These are phyloP conservation scores for Xiphorhynchus elegans DNA, from an alignment of 2,113 vertebrate genomes.

Conservation along the genomic window DNA sequence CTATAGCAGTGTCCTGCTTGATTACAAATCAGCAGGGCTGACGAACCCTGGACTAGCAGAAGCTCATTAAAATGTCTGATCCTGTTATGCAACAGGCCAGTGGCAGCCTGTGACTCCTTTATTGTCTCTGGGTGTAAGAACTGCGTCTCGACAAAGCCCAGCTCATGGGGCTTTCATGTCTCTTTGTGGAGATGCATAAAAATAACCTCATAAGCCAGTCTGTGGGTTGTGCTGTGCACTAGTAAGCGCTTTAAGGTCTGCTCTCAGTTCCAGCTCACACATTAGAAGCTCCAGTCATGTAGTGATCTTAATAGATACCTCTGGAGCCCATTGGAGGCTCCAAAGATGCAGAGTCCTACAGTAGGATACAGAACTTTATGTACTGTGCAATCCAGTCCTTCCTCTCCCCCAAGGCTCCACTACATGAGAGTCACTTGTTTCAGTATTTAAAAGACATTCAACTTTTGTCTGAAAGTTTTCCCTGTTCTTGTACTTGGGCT, in stretches of 20 bases:
- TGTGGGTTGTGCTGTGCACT: background rate
- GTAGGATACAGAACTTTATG: background rate
- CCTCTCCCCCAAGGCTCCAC: background rate
- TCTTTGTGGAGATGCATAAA: conserved; percentile 34
- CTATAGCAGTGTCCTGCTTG: conserved; percentile 57
- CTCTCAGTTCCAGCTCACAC: background rate
- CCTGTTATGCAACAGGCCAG: conserved; percentile 38
- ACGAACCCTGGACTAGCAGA: conserved; percentile 5
- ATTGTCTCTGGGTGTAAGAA: conserved; percentile 32
- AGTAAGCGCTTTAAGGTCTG: background rate
- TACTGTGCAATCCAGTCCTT: background rate
- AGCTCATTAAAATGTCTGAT: conserved; percentile 67
- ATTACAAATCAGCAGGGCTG: conserved; percentile 49
- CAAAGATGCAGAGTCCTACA: background rate
- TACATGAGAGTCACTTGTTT: background rate
- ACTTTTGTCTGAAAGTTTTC: background rate
- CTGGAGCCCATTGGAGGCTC: background rate
- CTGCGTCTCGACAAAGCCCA: background rate
- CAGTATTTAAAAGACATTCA: background rate
- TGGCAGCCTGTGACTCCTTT: conserved; percentile 32
- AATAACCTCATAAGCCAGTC: conserved; percentile 25
- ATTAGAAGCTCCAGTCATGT: background rate
- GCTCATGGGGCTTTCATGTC: background rate
- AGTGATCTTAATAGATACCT: background rate
- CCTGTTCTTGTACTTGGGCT: background rate